Evolutionary conservation across 1,140 invertebrate species (phyloP).

Genomic region (Atta texana): DNA sequence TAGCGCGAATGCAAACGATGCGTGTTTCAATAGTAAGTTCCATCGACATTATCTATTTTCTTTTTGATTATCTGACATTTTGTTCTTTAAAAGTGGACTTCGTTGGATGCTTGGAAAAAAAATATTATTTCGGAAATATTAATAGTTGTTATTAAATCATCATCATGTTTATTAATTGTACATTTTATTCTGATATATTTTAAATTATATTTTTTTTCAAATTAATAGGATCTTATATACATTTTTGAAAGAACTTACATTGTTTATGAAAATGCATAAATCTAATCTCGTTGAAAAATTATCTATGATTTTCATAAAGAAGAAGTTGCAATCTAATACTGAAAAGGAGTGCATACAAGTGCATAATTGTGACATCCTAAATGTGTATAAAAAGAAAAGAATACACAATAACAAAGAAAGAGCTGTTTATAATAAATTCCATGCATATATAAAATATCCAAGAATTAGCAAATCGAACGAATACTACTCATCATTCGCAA

Average conservation of each 20-base stretch:
- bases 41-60: too few relatives aligned
- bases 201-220: background rate
- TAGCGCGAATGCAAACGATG: background rate
- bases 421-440: slow-evolving; percentile 44
- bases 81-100: background rate
- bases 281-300: background rate
- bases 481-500: slow-evolving; percentile 12
- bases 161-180: background rate
- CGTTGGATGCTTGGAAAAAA: background rate
- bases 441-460: background rate
- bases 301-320: background rate
- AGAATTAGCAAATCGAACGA: slow-evolving; percentile 17
- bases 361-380: background rate
- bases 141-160: background rate
- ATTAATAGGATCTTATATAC: too few relatives aligned
- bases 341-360: background rate
- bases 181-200: background rate
- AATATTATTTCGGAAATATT: background rate
- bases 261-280: background rate
- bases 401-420: background rate
- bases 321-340: background rate
- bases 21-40: slow-evolving; percentile 2
- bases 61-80: background rate
- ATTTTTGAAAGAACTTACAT: too few relatives aligned
- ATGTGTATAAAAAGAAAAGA: background rate